phyloP scores from a whole-genome alignment of 2,888 invertebrate genomes.

The Caenorhabditis japonica region DNA sequence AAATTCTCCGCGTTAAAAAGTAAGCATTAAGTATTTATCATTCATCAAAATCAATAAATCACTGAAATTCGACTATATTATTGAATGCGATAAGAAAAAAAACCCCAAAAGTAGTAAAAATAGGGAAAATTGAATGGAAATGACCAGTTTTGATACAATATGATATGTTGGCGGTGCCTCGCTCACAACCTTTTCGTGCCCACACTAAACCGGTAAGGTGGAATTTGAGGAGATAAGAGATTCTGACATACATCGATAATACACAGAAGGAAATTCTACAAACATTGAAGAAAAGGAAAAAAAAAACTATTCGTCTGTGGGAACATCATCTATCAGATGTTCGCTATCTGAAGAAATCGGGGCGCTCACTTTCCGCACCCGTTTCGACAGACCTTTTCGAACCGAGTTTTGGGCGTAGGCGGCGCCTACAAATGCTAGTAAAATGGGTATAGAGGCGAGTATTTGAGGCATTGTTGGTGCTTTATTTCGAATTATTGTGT shows the following conservation, averaged over 20 bases:
- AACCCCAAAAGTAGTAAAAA: no score
- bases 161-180: no score
- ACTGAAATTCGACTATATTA: no score
- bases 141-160: no score
- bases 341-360: slow-evolving; percentile 27
- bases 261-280: slow-evolving; percentile 19
- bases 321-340: slow-evolving; percentile 30
- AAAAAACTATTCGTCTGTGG: slow-evolving; percentile 25
- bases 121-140: slow-evolving; percentile 6
- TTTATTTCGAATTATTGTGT: slow-evolving; percentile 80
- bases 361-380: slow-evolving; percentile 28
- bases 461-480: slow-evolving; percentile 83
- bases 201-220: not conserved
- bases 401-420: slow-evolving; percentile 78
- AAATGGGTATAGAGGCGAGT: slow-evolving; percentile 85
- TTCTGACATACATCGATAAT: not conserved
- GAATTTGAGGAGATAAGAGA: slow-evolving; percentile 1
- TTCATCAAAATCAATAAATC: no score
- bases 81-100: no score
- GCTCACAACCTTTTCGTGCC: slow-evolving; percentile 39
- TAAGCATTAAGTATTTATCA: no score
- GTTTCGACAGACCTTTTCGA: slow-evolving; percentile 20
- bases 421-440: slow-evolving; percentile 85
- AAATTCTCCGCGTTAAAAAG: no score
- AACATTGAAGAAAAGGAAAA: slow-evolving; percentile 2